Percentiles rank a stretch among this genome's conserved stretches.
Conservation (phyloP, 2,797 vertebrate species). For the Pristis pectinata region DNA sequence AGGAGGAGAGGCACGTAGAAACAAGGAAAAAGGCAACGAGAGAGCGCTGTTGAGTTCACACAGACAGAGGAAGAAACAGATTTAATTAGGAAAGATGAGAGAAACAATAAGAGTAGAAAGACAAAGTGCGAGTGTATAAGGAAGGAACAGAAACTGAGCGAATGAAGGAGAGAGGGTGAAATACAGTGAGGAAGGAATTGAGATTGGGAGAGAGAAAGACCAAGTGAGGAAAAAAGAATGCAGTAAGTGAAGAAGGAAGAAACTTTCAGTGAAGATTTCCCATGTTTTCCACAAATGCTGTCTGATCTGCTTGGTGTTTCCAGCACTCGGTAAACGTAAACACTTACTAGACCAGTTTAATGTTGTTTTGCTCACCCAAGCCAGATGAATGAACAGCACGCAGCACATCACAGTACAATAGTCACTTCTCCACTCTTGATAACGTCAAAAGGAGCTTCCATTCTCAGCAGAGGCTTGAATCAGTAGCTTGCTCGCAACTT, state of each 20-base stretch:
- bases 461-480: neutral
- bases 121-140: neutral
- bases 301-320: neutral
- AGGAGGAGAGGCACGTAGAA: neutral
- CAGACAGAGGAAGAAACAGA: no score
- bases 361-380: neutral
- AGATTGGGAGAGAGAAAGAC: neutral
- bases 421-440: neutral
- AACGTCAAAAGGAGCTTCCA: neutral
- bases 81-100: neutral
- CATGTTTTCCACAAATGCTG: neutral
- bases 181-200: no score
- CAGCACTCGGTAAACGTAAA: neutral
- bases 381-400: neutral
- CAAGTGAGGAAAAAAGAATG: neutral
- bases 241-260: neutral
- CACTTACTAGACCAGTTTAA: neutral
- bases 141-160: no score
- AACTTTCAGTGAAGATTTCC: neutral
- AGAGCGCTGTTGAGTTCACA: neutral
- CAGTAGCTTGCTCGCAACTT: neutral
- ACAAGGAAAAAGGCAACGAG: neutral
- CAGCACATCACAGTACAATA: neutral
- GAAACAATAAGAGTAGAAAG: neutral
- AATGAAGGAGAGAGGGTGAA: fast-evolving